phyloP scores from a whole-genome alignment of 1,140 invertebrate species.

The Drosophila malerkotliana region DNA sequence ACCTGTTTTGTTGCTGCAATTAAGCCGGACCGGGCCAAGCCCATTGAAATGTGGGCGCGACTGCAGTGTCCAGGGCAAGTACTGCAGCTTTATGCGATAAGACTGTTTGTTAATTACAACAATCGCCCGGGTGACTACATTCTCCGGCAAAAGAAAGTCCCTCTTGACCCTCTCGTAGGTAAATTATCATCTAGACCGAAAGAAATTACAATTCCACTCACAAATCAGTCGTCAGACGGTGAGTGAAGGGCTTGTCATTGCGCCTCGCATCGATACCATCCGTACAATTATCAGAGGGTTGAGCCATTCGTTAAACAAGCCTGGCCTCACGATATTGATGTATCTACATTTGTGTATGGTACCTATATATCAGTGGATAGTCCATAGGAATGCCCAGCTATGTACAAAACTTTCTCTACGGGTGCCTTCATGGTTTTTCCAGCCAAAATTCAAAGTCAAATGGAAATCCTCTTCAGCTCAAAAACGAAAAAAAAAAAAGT shows the following conservation, averaged over 20 bases:
- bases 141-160: conserved; percentile 59
- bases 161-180: conserved; percentile 31
- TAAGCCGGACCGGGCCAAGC: conserved; percentile 15
- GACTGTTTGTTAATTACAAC: conserved; percentile 65
- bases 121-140: conserved; percentile 36
- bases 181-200: conserved; percentile 36
- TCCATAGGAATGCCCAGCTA: neutral
- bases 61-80: conserved; percentile 39
- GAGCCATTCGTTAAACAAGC: conserved; percentile 28
- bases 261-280: neutral
- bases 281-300: neutral
- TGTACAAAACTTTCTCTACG: conserved; percentile 31
- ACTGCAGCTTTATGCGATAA: conserved; percentile 55
- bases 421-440: conserved; percentile 25
- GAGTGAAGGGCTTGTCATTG: conserved; percentile 69
- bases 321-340: conserved; percentile 16
- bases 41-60: conserved; percentile 26
- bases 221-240: conserved; percentile 20
- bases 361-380: neutral
- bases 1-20: conserved; percentile 62
- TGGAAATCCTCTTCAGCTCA: conserved; percentile 40
- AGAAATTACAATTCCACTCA: conserved; percentile 69
- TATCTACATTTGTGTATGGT: conserved; percentile 12
- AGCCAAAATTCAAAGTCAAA: conserved; percentile 60
- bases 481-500: conserved; percentile 18